Evolutionary conservation across 2,888 invertebrate species (phyloP).

Genomic region (Microplitis deprimator): DNA sequence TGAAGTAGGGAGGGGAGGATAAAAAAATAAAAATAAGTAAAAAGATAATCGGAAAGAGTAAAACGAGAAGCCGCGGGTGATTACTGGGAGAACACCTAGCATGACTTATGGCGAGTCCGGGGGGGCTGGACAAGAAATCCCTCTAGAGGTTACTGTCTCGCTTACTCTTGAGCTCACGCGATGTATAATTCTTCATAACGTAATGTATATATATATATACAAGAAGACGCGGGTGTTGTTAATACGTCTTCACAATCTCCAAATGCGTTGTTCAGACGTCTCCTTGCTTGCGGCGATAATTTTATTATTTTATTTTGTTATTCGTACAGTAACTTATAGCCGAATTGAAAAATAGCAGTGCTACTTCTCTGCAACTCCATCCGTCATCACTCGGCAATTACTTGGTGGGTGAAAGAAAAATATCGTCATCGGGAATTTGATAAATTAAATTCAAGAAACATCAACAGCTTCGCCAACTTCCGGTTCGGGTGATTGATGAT

Average conservation of each 20-base stretch:
- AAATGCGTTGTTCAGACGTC: conserved; percentile 9
- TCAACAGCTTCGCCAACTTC: conserved; percentile 36
- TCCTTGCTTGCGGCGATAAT: conserved; percentile 1
- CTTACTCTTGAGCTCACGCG: conserved; percentile 53
- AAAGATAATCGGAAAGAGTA: conserved; percentile 55
- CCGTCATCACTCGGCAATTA: conserved; percentile 34
- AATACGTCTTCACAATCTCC: conserved; percentile 28
- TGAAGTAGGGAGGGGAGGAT: conserved; percentile 8
- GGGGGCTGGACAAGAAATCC: conserved; percentile 33
- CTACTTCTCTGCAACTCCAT: conserved; percentile 25
- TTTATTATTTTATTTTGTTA: conserved; percentile 8
- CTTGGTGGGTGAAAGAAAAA: conserved; percentile 45
- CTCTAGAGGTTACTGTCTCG: conserved; percentile 34
- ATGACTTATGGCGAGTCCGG: conserved; percentile 62
- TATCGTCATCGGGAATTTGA: conserved; percentile 45
- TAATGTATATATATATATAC: not conserved
- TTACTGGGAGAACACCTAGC: conserved; percentile 65
- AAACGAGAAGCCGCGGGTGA: conserved; percentile 66
- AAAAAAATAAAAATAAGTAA: conserved; percentile 25
- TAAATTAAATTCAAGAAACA: conserved; percentile 50
- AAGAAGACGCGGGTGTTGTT: conserved; percentile 12
- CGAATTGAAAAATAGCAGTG: conserved; percentile 48
- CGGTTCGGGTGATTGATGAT: conserved; percentile 45
- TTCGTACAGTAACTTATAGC: conserved; percentile 37
- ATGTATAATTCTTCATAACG: conserved; percentile 51